Percentiles rank a stretch among this genome's conserved stretches.
phyloP scores from a whole-genome alignment of 1,140 invertebrate species.

The Odontomachus brunneus region DNA sequence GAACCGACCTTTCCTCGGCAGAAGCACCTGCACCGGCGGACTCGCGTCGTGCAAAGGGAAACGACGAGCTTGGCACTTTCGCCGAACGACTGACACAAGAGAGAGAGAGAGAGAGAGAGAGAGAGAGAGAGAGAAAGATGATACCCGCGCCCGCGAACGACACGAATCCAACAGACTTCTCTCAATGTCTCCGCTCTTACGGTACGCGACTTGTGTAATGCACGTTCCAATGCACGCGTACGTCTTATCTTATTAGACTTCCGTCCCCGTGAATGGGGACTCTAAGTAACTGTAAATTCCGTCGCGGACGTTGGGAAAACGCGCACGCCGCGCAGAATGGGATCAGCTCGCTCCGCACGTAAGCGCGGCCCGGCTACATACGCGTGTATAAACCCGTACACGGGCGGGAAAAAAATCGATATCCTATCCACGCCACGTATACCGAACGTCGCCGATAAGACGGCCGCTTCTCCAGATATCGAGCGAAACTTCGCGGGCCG shows the following conservation, averaged over 20 bases:
- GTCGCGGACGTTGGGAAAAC: background rate
- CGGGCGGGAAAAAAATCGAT: background rate
- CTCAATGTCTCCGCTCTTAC: background rate
- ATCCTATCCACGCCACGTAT: no score
- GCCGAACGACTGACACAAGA: background rate
- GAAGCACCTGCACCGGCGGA: constrained; percentile 52
- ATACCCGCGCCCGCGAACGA: no score
- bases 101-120: no score
- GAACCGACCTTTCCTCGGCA: constrained; percentile 9
- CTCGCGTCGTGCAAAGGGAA: constrained; percentile 1
- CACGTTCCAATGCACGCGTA: background rate
- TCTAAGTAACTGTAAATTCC: constrained; percentile 5
- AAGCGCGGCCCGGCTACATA: background rate
- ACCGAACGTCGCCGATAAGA: no score
- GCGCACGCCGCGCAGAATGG: no score
- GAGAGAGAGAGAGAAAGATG: no score
- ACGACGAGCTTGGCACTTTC: constrained; percentile 42
- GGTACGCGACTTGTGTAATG: background rate
- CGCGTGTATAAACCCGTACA: background rate
- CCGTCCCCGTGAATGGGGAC: background rate
- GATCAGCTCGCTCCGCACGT: background rate
- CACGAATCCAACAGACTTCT: background rate
- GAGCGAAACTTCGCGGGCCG: constrained; percentile 3
- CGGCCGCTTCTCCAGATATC: background rate
- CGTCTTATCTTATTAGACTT: constrained; percentile 6